Conservation (phyloP, 2,888 invertebrate genomes). For the Leptarthrus brevirostris region DNA sequence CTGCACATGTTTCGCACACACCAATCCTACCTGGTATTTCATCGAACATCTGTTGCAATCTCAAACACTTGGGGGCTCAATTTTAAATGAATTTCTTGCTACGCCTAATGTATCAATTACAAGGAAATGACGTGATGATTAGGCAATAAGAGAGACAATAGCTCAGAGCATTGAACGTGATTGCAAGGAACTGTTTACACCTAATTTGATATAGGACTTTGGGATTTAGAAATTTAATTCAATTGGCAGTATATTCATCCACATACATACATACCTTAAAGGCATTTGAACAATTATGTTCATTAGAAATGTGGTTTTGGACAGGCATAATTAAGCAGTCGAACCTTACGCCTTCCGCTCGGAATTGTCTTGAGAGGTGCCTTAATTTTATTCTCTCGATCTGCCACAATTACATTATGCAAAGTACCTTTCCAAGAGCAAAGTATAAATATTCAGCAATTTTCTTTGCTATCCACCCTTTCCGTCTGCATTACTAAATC, state of each 20-base stretch:
- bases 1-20: too few relatives aligned
- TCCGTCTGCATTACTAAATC: slow-evolving; percentile 41
- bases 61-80: too few relatives aligned
- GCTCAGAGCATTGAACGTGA: not conserved
- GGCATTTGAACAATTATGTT: too few relatives aligned
- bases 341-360: too few relatives aligned
- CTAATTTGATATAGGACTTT: not conserved
- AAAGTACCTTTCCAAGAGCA: not conserved
- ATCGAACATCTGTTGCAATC: too few relatives aligned
- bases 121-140: slow-evolving; percentile 17
- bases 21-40: too few relatives aligned
- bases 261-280: too few relatives aligned
- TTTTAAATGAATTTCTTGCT: not conserved
- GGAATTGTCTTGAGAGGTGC: too few relatives aligned
- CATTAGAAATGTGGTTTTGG: too few relatives aligned
- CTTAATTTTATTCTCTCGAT: too few relatives aligned
- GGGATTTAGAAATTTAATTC: not conserved
- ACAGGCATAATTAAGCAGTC: too few relatives aligned
- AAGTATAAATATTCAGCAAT: slow-evolving; percentile 27
- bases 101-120: slow-evolving; percentile 27
- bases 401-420: not conserved
- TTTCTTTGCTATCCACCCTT: slow-evolving; percentile 12
- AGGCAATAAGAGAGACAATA: slow-evolving; percentile 1
- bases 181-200: not conserved
- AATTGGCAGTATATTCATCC: too few relatives aligned